Base-by-base conservation (phyloP, 2,797 vertebrate species). In the Onychomys leucogaster region DNA sequence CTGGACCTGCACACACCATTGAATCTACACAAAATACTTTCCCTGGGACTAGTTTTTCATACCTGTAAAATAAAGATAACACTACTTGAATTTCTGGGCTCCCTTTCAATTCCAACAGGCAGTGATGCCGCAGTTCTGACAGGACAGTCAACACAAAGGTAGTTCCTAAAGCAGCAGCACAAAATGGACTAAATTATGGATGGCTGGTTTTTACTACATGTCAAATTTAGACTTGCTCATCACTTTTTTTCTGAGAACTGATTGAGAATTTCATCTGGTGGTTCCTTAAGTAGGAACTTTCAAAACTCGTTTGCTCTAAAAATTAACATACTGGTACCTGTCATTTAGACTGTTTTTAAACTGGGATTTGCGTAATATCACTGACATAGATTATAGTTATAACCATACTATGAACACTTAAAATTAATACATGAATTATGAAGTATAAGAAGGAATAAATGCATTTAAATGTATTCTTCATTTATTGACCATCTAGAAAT, bases 201-300 rank as follows among this genome's bases (percentile, higher is more conserved):
- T 82, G n/a, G 19, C 49, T 88, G 32, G 82, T 12, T 78, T 75
- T 81, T 49, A 32, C 67, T n/a, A 77, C 2, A 0, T 71, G 19
- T 96, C 11, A 88, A 32, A 91, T 95, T 85, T 94, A 75, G 43
- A 3, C 71, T 93, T 16, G 46, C 11, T 85, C 5, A 16, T 94
- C 13, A 76, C 90, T 94, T 78, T 19, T 78, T 32, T 95, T 95
- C 57, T 95, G n/a, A 85, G 80, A 81, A 61, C 37, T 77, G 83
- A 76, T 4, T 25, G 71, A 90, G 49, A 94, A 90, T 94, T 65
- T 57, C 82, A 77, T 73, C 8, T 82, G 88, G 65, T 52, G 16
- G 4, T 73, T 81, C 46, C 14, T 59, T 87, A 75, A 63, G 25
- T 57, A 93, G 10, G 41, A 6, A 52, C 41, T 87, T 91, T 59